Evolutionary conservation across 2,888 invertebrate genomes (phyloP).

Genomic region (Agrotis puta): DNA sequence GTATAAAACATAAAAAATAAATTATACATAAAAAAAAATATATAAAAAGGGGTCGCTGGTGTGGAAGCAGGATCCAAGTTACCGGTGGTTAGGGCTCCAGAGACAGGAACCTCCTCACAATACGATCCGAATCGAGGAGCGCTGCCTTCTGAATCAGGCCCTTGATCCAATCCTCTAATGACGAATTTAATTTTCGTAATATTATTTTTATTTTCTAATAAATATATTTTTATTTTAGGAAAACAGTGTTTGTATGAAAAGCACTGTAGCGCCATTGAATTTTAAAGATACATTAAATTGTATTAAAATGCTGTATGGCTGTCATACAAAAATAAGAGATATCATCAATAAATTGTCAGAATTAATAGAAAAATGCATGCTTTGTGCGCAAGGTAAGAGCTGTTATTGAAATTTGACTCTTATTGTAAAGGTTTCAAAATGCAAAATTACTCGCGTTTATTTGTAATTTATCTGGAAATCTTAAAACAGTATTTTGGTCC

Average conservation of each 20-base stretch:
- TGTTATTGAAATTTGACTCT: not conserved
- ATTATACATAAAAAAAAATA: too few relatives aligned
- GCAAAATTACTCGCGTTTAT: not conserved
- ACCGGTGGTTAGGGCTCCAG: too few relatives aligned
- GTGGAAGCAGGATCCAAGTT: too few relatives aligned
- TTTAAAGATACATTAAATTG: slow-evolving; percentile 64
- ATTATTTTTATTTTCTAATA: not conserved
- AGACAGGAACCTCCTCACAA: too few relatives aligned
- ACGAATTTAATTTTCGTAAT: too few relatives aligned
- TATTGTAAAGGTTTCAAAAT: not conserved
- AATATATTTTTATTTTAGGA: slow-evolving; percentile 52
- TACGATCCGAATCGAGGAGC: too few relatives aligned
- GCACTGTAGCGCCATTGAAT: slow-evolving; percentile 56
- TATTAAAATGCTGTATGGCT: slow-evolving; percentile 56
- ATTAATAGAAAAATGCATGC: slow-evolving; percentile 45
- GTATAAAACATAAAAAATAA: too few relatives aligned
- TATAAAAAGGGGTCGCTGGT: too few relatives aligned
- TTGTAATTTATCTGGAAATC: too few relatives aligned
- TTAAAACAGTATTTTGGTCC: too few relatives aligned
- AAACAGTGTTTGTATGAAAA: slow-evolving; percentile 27
- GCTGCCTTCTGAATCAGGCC: too few relatives aligned
- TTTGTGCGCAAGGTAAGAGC: slow-evolving; percentile 56
- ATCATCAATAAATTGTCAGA: slow-evolving; percentile 54
- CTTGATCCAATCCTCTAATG: too few relatives aligned
- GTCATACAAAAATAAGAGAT: slow-evolving; percentile 46